phyloP scores from a whole-genome alignment of 2,113 vertebrate species.

The Myanophis thanlyinensis region DNA sequence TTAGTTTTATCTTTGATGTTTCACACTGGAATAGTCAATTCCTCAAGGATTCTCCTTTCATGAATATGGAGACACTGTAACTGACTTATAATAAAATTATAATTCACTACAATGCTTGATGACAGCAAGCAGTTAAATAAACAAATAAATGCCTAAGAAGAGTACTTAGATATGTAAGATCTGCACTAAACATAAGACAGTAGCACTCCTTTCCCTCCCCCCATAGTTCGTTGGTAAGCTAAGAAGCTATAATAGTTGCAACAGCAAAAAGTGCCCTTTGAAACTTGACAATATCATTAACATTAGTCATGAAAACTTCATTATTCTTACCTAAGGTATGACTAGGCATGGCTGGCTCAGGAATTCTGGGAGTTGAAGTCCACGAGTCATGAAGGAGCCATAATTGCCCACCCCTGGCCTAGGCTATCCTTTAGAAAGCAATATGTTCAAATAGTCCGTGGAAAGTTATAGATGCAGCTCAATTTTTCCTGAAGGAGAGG shows the following conservation, averaged over 20 bases:
- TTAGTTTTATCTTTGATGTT: background rate
- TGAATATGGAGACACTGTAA: background rate
- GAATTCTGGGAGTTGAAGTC: no score
- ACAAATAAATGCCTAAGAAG: background rate
- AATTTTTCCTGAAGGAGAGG: background rate
- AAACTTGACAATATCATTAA: background rate
- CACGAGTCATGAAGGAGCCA: no score
- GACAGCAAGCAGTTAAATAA: background rate
- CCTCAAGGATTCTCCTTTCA: background rate
- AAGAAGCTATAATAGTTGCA: no score
- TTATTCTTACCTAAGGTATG: slow-evolving; percentile 5
- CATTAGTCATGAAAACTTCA: slow-evolving; percentile 17
- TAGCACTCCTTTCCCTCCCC: no score
- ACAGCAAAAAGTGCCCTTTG: no score
- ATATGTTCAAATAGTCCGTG: background rate
- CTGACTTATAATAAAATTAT: background rate
- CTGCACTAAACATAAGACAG: background rate
- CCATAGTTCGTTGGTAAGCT: no score
- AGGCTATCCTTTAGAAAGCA: slow-evolving; percentile 8
- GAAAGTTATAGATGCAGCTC: slow-evolving; percentile 5
- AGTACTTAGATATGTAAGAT: background rate
- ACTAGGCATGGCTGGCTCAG: no score
- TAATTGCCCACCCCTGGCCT: no score
- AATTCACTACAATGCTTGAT: background rate
- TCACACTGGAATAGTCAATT: background rate